Evolutionary conservation across 2,888 invertebrate genomes (phyloP).

Genomic region (Watsonalla binaria): DNA sequence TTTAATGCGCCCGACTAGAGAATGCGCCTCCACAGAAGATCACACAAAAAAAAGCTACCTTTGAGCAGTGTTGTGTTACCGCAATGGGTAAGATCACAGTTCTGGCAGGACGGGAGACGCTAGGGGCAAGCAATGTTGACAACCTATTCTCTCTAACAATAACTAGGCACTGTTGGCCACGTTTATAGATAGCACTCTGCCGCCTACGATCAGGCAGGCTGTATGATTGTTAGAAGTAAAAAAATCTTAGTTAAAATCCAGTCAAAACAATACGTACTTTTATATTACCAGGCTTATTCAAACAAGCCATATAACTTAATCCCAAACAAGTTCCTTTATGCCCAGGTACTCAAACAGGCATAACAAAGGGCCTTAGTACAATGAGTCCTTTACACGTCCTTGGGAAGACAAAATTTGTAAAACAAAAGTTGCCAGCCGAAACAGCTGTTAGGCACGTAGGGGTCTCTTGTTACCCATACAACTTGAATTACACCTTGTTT

Average conservation of each 20-base stretch:
- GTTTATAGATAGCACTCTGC: too few relatives aligned
- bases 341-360: slow-evolving; percentile 18
- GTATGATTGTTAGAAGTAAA: too few relatives aligned
- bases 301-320: slow-evolving; percentile 4
- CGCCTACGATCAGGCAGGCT: too few relatives aligned
- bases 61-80: too few relatives aligned
- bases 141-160: too few relatives aligned
- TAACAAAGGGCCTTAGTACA: slow-evolving; percentile 21
- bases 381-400: slow-evolving; percentile 38
- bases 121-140: too few relatives aligned
- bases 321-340: slow-evolving; percentile 6
- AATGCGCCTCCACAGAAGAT: too few relatives aligned
- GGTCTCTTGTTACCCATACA: slow-evolving; percentile 11
- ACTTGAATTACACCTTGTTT: slow-evolving; percentile 14
- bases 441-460: slow-evolving; percentile 65
- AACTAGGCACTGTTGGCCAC: too few relatives aligned
- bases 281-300: neutral
- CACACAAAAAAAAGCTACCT: too few relatives aligned
- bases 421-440: slow-evolving; percentile 56
- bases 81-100: too few relatives aligned
- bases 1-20: too few relatives aligned
- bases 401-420: slow-evolving; percentile 45
- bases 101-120: too few relatives aligned
- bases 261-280: neutral
- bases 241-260: neutral